Conservation (phyloP, 2,113 vertebrate genomes). For the Dipodomys stephensi region DNA sequence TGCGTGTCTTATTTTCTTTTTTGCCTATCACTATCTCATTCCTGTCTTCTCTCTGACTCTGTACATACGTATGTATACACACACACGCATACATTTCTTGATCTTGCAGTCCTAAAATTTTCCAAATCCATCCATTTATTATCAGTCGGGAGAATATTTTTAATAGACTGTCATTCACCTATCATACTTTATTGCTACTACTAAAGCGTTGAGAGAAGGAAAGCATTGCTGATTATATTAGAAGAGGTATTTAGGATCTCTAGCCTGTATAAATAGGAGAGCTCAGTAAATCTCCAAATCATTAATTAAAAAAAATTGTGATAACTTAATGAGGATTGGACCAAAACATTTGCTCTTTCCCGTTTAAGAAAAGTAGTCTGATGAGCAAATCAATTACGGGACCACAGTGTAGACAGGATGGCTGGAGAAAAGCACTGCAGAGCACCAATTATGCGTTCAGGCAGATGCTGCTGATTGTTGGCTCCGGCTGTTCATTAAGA, state of each 20-base stretch:
- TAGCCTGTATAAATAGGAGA: not conserved
- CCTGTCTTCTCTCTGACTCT: not conserved
- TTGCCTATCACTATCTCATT: not conserved
- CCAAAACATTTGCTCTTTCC: slow-evolving; percentile 51
- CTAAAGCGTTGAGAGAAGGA: not conserved
- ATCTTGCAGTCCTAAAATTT: slow-evolving; percentile 16
- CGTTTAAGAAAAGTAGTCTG: slow-evolving; percentile 25
- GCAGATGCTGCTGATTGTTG: slow-evolving; percentile 50
- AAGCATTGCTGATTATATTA: slow-evolving; percentile 26
- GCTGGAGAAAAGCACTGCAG: not conserved
- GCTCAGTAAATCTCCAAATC: slow-evolving; percentile 58
- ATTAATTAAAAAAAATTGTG: slow-evolving; percentile 52
- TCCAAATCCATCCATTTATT: not conserved
- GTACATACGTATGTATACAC: not conserved
- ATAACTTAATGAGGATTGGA: slow-evolving; percentile 41
- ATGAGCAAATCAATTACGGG: slow-evolving; percentile 58
- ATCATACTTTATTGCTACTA: not conserved
- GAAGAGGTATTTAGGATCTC: slow-evolving; percentile 19
- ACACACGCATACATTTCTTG: not conserved
- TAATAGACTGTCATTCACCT: not conserved
- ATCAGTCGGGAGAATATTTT: not conserved
- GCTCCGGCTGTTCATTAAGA: slow-evolving; percentile 35
- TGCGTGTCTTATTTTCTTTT: not conserved
- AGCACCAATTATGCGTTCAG: slow-evolving; percentile 13
- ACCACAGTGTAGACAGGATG: slow-evolving; percentile 16